Percentiles rank a stretch among this genome's conserved stretches.
phyloP scores from a whole-genome alignment of 2,888 invertebrate species.

The Achlya flavicornis region DNA sequence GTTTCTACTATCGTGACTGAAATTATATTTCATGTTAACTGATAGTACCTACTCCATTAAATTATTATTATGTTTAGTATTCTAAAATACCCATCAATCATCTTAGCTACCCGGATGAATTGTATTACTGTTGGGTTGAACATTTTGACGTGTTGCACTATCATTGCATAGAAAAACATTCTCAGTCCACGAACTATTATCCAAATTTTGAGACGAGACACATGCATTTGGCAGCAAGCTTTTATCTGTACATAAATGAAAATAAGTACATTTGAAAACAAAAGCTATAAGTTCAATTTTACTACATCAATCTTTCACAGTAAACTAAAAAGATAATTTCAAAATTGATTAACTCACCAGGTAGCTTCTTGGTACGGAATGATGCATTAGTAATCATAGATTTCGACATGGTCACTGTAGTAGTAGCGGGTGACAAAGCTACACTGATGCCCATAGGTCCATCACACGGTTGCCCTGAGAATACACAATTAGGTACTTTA shows the following conservation, averaged over 20 bases:
- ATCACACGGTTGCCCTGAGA: slow-evolving; percentile 89
- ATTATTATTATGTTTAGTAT: no score
- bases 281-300: background rate
- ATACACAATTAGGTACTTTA: slow-evolving; percentile 2
- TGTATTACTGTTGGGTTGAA: background rate
- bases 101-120: background rate
- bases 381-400: slow-evolving; percentile 99
- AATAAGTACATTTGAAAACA: slow-evolving; percentile 30
- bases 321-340: no score
- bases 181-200: slow-evolving; percentile 48
- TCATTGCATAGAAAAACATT: slow-evolving; percentile 37
- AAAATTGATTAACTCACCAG: slow-evolving; percentile 86
- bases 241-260: slow-evolving; percentile 48
- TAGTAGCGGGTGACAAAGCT: slow-evolving; percentile 89
- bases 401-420: slow-evolving; percentile 91
- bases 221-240: no score
- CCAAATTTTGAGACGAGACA: slow-evolving; percentile 35
- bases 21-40: no score
- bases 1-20: no score
- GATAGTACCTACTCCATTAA: no score
- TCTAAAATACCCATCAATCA: background rate
- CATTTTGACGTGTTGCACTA: slow-evolving; percentile 22
- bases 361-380: slow-evolving; percentile 97
- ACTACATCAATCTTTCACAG: no score
- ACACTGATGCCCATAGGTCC: slow-evolving; percentile 93